Evolutionary conservation across 2,113 vertebrate genomes (phyloP).

Genomic region (Neolamprologus brichardi): DNA sequence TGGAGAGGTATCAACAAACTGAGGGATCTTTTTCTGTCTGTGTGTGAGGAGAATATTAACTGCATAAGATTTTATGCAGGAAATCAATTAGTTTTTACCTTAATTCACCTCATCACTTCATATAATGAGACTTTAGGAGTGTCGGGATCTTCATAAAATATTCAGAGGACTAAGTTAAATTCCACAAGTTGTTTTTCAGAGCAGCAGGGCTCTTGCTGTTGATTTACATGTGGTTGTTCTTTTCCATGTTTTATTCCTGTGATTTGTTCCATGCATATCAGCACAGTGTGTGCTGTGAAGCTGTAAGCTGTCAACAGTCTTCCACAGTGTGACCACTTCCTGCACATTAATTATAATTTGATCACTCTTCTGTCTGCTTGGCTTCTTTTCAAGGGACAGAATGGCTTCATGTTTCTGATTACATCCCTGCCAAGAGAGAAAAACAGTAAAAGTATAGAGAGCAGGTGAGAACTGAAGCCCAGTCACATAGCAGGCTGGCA

Average conservation of each 20-base stretch:
- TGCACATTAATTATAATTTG: slow-evolving; percentile 9
- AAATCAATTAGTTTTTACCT: background rate
- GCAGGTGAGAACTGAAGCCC: background rate
- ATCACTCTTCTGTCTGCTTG: background rate
- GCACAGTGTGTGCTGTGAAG: slow-evolving; percentile 3
- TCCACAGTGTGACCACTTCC: background rate
- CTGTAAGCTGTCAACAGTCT: background rate
- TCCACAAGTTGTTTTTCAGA: background rate
- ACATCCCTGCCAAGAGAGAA: background rate
- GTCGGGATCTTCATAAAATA: background rate
- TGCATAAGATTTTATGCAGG: background rate
- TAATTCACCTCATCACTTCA: background rate
- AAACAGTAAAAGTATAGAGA: background rate
- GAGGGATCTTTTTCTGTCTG: background rate
- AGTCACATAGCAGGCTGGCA: background rate
- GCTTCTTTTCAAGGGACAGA: background rate
- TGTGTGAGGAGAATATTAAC: background rate
- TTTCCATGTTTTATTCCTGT: background rate
- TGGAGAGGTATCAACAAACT: background rate
- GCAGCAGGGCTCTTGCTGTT: background rate
- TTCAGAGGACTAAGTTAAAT: background rate
- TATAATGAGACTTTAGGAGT: background rate
- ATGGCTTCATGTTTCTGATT: background rate
- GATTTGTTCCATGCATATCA: background rate
- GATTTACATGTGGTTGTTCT: background rate